These are phyloP conservation scores for Dryobates pubescens DNA, from an alignment of 2,797 vertebrate species.

Conservation along the genomic window DNA sequence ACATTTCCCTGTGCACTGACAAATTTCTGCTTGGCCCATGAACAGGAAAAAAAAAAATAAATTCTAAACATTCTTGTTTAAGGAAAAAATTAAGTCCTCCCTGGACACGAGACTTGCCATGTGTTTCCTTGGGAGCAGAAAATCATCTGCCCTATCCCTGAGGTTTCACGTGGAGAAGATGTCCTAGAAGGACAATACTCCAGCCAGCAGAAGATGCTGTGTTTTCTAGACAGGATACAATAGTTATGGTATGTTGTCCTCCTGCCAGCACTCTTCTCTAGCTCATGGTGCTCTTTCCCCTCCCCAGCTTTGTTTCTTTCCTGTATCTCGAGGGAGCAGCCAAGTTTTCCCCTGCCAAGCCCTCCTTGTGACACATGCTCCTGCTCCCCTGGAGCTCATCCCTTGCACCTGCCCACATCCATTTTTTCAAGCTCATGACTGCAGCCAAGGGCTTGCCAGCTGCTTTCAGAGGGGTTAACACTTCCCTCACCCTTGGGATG, in stretches of 20 bases:
- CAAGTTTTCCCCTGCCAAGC: conserved; percentile 20
- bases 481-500: not conserved
- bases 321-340: not conserved
- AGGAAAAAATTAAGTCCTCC: not conserved
- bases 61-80: not conserved
- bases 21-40: not conserved
- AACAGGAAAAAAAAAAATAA: not conserved
- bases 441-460: not conserved
- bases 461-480: not conserved
- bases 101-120: not conserved
- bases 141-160: not conserved
- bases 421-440: not conserved
- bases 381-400: not conserved
- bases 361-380: not conserved
- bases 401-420: conserved; percentile 31
- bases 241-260: not conserved
- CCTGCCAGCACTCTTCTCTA: not conserved
- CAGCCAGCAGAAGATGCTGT: not conserved
- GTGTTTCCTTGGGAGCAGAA: not conserved
- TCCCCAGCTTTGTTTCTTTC: conserved; percentile 20
- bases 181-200: not conserved
- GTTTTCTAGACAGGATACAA: conserved; percentile 9
- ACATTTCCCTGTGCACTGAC: not conserved
- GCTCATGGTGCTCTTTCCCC: not conserved
- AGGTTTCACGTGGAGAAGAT: not conserved